phyloP scores from a whole-genome alignment of 2,113 vertebrate species.

The human (Homo sapiens) region DNA sequence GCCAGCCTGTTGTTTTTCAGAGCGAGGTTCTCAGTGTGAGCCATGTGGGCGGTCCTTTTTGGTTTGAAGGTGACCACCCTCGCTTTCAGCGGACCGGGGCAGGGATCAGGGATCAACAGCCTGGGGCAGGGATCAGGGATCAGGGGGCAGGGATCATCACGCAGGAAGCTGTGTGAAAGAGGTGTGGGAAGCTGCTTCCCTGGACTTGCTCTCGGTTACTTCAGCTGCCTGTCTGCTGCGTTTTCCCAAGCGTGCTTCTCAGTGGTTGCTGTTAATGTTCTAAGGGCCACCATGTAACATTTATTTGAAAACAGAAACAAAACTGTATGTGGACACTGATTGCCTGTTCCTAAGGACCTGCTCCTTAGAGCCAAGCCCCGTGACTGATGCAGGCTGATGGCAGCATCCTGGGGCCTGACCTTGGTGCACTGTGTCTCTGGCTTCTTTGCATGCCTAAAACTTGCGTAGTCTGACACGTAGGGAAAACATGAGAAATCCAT shows the following conservation, averaged over 20 bases:
- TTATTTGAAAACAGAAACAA: not conserved
- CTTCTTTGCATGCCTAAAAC: no score
- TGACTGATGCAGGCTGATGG: rapidly evolving
- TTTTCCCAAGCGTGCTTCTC: not conserved
- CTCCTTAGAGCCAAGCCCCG: no score
- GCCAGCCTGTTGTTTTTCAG: no score
- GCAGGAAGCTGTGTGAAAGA: rapidly evolving
- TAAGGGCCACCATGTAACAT: not conserved
- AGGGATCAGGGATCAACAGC: no score
- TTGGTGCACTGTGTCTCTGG: rapidly evolving
- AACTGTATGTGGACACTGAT: rapidly evolving
- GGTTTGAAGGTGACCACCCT: no score
- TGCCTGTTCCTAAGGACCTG: not conserved
- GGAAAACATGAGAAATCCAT: not conserved
- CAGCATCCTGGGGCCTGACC: not conserved
- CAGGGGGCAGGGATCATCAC: no score
- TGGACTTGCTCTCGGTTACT: not conserved
- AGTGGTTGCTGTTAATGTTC: not conserved
- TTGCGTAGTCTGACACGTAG: no score
- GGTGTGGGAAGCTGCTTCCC: not conserved
- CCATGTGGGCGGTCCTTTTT: no score
- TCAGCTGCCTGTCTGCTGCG: not conserved
- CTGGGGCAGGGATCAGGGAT: rapidly evolving
- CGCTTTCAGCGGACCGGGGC: no score
- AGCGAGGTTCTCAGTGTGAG: no score